Evolutionary conservation across 2,888 invertebrate species (phyloP), one percentile per base, ranked within the genome.

Genomic region (Sesia bembeciformis): DNA sequence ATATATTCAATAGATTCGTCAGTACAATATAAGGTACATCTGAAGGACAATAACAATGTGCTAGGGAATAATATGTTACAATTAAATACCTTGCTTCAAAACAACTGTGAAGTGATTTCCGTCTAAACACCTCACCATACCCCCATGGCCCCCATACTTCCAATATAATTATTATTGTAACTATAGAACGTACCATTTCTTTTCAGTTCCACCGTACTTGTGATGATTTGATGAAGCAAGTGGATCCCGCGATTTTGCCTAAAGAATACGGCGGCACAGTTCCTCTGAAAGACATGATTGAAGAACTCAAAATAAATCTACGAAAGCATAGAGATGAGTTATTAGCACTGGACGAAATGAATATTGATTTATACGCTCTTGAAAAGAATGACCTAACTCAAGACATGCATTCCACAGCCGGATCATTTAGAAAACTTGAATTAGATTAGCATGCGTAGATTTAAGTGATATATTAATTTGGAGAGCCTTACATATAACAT

Each of bases 251-350:
- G 57, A 94, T 96, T 66, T 80, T 97, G 60, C 97, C 97, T 0
- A 93, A 94, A 76, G 97, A 97, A 80, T 97, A 96, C 71, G 97
- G 97, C 5, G 97, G 97, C n/a, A 93, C 93, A 38, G 91, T 95
- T 38, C 95, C 96, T 23, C 81, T 96, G 53, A 90, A 90, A 40
- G 94, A 96, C 53, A 96, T 97, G 95, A 94, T 96, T 58, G 93
- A 93, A 77, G 91, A 91, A 68, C 91, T 95, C 60, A 95, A 95
- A 72, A 81, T 87, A 43, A 91, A 91, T 54, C 78, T 95, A 51
- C 78, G 91, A 57, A 91, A 92, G 59, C 92, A 91, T 56, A 91
- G 94, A 63, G 91, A 93, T 40, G 90, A 92, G 7, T 83, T 95
- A 52, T 77, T 94, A 53, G 93, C 93, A 5, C 81, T 95, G 58